Evolutionary conservation across 2,113 vertebrate genomes (phyloP), one percentile per base, ranked within the genome.

Genomic region (Nycticorax nycticorax): DNA sequence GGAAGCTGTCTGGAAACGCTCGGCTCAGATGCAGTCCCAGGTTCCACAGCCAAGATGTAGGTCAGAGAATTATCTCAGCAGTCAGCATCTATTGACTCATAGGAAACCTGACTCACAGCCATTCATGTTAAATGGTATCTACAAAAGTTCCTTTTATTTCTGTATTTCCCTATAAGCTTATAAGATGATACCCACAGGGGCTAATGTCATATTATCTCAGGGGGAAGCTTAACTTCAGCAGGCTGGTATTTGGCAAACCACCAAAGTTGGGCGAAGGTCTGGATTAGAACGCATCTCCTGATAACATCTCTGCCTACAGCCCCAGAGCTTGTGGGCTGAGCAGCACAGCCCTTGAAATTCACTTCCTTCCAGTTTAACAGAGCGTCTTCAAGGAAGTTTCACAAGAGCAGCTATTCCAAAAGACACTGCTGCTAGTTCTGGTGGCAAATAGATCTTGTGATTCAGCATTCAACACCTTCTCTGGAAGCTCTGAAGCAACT

Each of bases 391-490:
- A 94, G 60, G 52, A 96, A 85, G 69, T 67, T 92, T 95, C 80
- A 92, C 77, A 91, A 60, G 66, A 93, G 84, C 28, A 91, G 59
- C 72, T 95, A 84, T 93, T 96, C 89, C 89, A 95, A 93, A 97
- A 95, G 87, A 68, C 84, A 85, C 87, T 91, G 84, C 80, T 85
- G 87, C 56, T 93, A 79, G 62, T 76, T 75, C 53, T 85, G 45
- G 57, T 95, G 80, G 85, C 69, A 91, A 95, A 91, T 48, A 96
- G 83, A 87, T 95, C 52, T 67, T 89, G 74, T 96, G 96, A 96
- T 94, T 95, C 94, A 97, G 89, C 95, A 97, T 84, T 68, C 93
- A 91, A 81, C 89, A 92, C 53, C 84, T 94, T 91, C 35, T 94
- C 87, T 78, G 43, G 76, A 91, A 95, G 80, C 64, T 91, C 84